Conservation (phyloP, 2,113 vertebrate species). For the Polypterus bichir region DNA sequence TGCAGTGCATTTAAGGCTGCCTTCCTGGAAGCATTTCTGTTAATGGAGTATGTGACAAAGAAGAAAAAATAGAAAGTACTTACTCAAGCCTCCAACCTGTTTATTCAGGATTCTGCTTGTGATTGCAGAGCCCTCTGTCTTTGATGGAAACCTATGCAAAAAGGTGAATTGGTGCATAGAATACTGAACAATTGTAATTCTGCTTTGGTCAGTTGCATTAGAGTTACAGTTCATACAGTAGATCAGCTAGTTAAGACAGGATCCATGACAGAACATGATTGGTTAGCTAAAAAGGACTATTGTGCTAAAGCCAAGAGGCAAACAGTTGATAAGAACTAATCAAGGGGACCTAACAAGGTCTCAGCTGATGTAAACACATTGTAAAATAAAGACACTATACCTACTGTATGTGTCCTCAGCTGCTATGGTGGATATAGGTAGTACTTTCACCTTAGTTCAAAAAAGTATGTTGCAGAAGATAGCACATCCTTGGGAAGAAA, state of each 20-base stretch:
- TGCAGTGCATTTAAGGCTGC: no score
- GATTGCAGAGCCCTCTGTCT: slow-evolving; percentile 6
- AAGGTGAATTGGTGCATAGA: slow-evolving; percentile 6
- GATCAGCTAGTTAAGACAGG: slow-evolving; percentile 5
- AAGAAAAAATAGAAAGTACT: no score
- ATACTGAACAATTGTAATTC: slow-evolving; percentile 17
- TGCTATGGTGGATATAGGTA: slow-evolving; percentile 4
- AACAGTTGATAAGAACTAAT: slow-evolving; percentile 9
- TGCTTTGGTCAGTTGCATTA: slow-evolving; percentile 8
- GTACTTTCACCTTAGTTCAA: slow-evolving; percentile 1
- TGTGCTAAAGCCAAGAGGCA: slow-evolving; percentile 1
- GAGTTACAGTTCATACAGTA: slow-evolving; percentile 1
- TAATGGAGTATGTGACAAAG: no score
- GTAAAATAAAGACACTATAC: neutral
- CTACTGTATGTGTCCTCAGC: neutral
- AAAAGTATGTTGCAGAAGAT: slow-evolving; percentile 5
- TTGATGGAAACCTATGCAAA: slow-evolving; percentile 2
- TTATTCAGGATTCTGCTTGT: slow-evolving; percentile 10
- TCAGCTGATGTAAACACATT: neutral
- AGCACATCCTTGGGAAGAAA: neutral
- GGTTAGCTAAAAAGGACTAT: slow-evolving; percentile 2
- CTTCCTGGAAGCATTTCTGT: no score
- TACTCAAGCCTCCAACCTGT: slow-evolving; percentile 1
- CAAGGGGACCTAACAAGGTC: neutral
- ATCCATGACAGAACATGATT: neutral